Base-by-base conservation (phyloP, 2,888 invertebrate genomes). In the Idaea aversata region DNA sequence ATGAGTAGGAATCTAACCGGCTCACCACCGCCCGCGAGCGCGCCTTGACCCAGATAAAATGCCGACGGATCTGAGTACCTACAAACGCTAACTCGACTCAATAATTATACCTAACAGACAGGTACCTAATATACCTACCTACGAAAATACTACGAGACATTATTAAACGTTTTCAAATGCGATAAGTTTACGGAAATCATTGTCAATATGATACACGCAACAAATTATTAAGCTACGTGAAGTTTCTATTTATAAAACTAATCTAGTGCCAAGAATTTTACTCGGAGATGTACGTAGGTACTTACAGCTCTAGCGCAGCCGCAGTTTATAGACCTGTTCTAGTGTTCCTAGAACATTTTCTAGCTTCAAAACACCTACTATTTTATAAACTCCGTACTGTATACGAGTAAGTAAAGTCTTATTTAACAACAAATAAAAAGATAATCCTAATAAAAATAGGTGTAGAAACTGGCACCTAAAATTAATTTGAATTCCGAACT, bases 41-140 rank as follows among this genome's bases (percentile, higher is more conserved):
- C 77, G 88, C 92, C 92, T 92, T 92, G 92, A 91, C 92, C 91
- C 83, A 91, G 85, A n/a, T 88, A 90, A 75, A 76, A 76, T 81
- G 80, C 76, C 63, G 10, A 34, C 59, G 15, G 25, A 59, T 34
- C 47, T 47, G 13, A 13, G 47, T 47, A 36, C 7, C 47, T 47
- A 10, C 47, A 13, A 47, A 47, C 13, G 2, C 47, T 47, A 47
- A 47, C 47, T 47, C 13, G 25, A 25, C 25, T 25, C 25, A 25
- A 25, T 25, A 25, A 25, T 25, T 25, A 25, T 25, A 25, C 25
- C 25, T 25, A 25, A 25, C 25, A 25, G 25, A 47, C 13, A 36
- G 36, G 36, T 36, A 47, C 47, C 25, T 25, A 25, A 25, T 25
- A 25, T 10, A 47, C 4, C 36, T 47, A 47, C 47, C 5, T 47